phyloP scores from a whole-genome alignment of 2,888 invertebrate species.

The Hemithea aestivaria region DNA sequence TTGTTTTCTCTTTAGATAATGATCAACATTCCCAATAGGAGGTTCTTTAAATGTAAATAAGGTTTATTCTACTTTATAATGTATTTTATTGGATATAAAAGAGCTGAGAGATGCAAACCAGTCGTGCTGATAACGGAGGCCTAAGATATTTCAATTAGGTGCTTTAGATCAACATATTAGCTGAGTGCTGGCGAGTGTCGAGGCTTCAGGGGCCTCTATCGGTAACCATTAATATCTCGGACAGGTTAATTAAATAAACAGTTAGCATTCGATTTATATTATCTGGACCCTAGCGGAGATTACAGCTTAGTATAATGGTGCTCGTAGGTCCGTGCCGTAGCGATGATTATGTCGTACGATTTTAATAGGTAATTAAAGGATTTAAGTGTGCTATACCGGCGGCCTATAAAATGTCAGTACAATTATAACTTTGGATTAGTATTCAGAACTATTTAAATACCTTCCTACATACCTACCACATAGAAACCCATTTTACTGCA shows the following conservation, averaged over 20 bases:
- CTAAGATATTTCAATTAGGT: constrained; percentile 25
- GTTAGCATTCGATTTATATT: constrained; percentile 25
- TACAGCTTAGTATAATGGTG: not conserved
- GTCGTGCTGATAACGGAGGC: constrained; percentile 12
- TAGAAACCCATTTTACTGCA: no score
- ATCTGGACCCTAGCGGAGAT: constrained; percentile 9
- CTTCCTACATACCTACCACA: no score
- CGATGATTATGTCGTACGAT: no score
- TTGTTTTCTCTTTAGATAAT: no score
- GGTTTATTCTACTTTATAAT: constrained; percentile 7
- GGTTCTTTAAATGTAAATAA: not conserved
- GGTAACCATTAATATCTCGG: constrained; percentile 24
- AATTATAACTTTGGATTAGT: no score
- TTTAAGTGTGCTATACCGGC: no score
- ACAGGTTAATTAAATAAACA: constrained; percentile 27
- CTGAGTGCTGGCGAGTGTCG: no score
- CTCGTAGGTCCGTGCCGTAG: not conserved
- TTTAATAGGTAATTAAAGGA: no score
- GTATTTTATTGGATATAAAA: constrained; percentile 7
- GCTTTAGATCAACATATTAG: constrained; percentile 13
- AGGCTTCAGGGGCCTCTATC: constrained; percentile 10
- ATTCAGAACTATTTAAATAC: no score
- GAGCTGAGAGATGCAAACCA: constrained; percentile 13
- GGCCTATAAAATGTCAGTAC: no score
- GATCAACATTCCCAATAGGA: no score